phyloP scores from a whole-genome alignment of 2,113 vertebrate genomes.

The Seriola aureovittata region DNA sequence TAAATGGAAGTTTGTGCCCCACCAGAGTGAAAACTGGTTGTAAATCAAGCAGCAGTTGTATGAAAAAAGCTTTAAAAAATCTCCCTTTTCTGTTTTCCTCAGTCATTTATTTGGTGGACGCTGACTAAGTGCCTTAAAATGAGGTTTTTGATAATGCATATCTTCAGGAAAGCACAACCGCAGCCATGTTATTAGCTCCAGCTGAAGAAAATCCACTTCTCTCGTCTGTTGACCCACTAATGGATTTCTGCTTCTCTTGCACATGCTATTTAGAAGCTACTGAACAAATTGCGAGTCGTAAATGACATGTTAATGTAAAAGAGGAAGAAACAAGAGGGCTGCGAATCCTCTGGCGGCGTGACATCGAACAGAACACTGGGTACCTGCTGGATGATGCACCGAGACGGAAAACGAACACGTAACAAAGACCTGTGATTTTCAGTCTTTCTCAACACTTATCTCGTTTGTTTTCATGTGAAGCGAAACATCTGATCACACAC shows the following conservation, averaged over 20 bases:
- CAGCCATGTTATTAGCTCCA: slow-evolving; percentile 16
- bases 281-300: background rate
- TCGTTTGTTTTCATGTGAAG: background rate
- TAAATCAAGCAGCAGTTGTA: slow-evolving; percentile 17
- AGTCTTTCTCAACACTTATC: background rate
- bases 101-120: background rate
- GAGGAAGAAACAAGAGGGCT: slow-evolving; percentile 2
- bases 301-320: slow-evolving; percentile 18
- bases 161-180: background rate
- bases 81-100: slow-evolving; percentile 8
- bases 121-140: slow-evolving; percentile 18
- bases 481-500: background rate
- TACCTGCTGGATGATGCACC: background rate
- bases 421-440: background rate
- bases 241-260: slow-evolving; percentile 37
- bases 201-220: slow-evolving; percentile 1
- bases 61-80: slow-evolving; percentile 22
- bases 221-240: slow-evolving; percentile 49
- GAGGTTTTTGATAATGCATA: background rate
- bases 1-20: slow-evolving; percentile 32
- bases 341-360: background rate
- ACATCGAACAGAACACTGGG: background rate
- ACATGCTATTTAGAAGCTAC: background rate
- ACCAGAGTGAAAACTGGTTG: slow-evolving; percentile 23
- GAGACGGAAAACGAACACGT: background rate